Evolutionary conservation across 2,113 vertebrate genomes (phyloP).

Genomic region (Gymnarchus niloticus): DNA sequence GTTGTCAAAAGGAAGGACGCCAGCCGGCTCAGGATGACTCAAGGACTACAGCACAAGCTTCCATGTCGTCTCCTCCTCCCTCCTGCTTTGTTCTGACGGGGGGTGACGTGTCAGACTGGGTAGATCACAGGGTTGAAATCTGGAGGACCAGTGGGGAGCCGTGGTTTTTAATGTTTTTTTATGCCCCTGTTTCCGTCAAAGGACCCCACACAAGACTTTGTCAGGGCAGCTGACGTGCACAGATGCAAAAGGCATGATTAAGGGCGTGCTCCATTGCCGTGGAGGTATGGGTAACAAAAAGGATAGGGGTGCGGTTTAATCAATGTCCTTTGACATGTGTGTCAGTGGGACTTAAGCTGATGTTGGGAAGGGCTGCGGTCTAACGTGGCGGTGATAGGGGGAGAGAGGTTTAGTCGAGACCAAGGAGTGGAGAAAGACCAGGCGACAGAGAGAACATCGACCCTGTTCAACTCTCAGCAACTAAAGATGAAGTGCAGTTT

Average conservation of each 20-base stretch:
- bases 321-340: not conserved
- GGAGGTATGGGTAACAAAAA: not conserved
- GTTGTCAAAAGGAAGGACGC: no score
- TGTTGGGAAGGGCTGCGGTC: no score
- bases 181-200: not conserved
- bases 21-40: not conserved
- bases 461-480: not conserved
- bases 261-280: no score
- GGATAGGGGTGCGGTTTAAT: not conserved
- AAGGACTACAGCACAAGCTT: not conserved
- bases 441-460: not conserved
- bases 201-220: not conserved
- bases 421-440: slow-evolving; percentile 17
- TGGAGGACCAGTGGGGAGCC: not conserved
- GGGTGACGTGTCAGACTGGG: not conserved
- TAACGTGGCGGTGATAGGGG: no score
- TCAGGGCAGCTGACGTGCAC: not conserved
- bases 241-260: no score
- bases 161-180: not conserved
- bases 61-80: not conserved
- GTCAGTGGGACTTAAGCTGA: no score
- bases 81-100: not conserved
- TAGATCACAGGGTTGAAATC: not conserved
- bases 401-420: no score
- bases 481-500: slow-evolving; percentile 16